phyloP scores from a whole-genome alignment of 2,888 invertebrate genomes.

The Hydroisotoma schaefferi region DNA sequence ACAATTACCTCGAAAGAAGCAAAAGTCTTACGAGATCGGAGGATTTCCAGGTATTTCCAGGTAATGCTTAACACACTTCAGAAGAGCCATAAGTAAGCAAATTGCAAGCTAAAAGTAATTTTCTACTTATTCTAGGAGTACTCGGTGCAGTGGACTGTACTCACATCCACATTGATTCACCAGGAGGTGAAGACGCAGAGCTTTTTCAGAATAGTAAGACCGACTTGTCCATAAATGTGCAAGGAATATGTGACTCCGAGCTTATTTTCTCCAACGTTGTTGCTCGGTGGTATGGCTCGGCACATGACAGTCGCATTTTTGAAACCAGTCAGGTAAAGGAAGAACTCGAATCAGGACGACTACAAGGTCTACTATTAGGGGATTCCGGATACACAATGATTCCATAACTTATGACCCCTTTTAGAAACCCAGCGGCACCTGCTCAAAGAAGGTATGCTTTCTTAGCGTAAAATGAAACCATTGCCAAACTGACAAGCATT shows the following conservation, averaged over 20 bases:
- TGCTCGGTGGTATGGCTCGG: conserved; percentile 29
- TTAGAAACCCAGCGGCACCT: background rate
- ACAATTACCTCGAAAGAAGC: conserved; percentile 1
- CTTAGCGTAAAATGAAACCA: no score
- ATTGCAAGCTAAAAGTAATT: background rate
- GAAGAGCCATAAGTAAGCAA: no score
- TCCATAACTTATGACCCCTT: conserved; percentile 20
- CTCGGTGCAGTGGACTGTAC: conserved; percentile 23
- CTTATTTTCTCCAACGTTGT: conserved; percentile 24
- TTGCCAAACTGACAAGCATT: conserved; percentile 1
- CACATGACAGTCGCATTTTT: conserved; percentile 24
- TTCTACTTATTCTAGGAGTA: conserved; percentile 11
- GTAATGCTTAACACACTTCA: no score
- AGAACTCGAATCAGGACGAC: background rate
- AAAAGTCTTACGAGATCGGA: conserved; percentile 12
- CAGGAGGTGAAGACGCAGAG: no score
- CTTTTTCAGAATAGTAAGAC: no score
- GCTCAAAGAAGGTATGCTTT: conserved; percentile 10
- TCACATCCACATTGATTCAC: conserved; percentile 20
- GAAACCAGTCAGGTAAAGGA: background rate
- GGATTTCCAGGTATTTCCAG: conserved; percentile 20
- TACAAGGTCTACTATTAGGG: no score
- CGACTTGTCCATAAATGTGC: conserved; percentile 28
- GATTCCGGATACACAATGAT: conserved; percentile 20
- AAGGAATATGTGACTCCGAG: conserved; percentile 22